Evolutionary conservation across 64 coral and sea anemone genomes (phyloP).

Genomic region (Montipora sp.): DNA sequence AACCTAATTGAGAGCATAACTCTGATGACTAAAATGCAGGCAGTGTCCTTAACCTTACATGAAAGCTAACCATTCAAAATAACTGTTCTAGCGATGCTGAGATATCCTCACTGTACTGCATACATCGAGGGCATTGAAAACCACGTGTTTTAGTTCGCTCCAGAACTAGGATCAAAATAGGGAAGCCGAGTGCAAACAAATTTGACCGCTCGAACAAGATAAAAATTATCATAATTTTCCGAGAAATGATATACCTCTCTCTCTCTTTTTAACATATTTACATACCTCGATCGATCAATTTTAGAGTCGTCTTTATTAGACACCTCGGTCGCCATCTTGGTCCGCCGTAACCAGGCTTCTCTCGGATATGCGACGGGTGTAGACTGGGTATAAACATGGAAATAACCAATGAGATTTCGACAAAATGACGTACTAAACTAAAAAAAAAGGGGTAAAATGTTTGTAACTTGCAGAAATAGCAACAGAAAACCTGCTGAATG

Average conservation of each 20-base stretch:
- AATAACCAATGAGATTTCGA: constrained; percentile 3
- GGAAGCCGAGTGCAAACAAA: neutral
- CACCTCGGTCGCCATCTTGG: constrained; percentile 28
- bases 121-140: neutral
- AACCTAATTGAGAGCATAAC: too few relatives aligned
- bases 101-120: neutral
- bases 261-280: neutral
- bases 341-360: neutral
- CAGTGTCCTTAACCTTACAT: too few relatives aligned
- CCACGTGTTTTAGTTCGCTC: neutral
- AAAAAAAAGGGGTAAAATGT: neutral
- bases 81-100: neutral
- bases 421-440: neutral
- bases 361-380: neutral
- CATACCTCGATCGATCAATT: neutral
- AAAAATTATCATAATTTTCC: neutral
- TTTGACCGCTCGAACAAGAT: neutral
- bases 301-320: neutral
- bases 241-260: neutral
- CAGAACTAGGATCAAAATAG: neutral
- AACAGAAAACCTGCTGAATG: neutral
- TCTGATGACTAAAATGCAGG: too few relatives aligned
- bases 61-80: too few relatives aligned
- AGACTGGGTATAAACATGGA: neutral
- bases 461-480: constrained; percentile 22